Conservation (phyloP, 2,888 invertebrate genomes). For the Conchocele bisecta region DNA sequence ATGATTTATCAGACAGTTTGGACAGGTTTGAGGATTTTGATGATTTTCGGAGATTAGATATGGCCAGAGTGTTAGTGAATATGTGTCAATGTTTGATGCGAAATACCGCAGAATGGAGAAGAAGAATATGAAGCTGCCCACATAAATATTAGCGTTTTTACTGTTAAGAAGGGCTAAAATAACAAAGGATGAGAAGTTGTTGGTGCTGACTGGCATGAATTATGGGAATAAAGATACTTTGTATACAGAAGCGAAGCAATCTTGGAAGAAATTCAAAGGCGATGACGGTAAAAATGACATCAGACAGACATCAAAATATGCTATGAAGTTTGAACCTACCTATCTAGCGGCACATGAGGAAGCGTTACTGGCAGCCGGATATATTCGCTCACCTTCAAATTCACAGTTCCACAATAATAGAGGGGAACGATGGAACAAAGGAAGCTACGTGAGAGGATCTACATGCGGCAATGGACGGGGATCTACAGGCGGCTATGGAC, state of each 20-base stretch:
- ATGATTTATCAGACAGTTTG: constrained; percentile 55
- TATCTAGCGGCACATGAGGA: too few relatives aligned
- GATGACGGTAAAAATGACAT: too few relatives aligned
- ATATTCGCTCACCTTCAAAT: too few relatives aligned
- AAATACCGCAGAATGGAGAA: constrained; percentile 56
- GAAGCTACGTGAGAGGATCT: too few relatives aligned
- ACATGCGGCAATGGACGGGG: too few relatives aligned
- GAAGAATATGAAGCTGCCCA: constrained; percentile 52
- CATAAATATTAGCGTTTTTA: constrained; percentile 52
- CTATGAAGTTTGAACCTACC: too few relatives aligned
- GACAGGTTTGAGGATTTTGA: constrained; percentile 56
- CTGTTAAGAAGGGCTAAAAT: constrained; percentile 47
- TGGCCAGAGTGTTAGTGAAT: constrained; percentile 46
- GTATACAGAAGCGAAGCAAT: constrained; percentile 28
- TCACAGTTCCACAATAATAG: too few relatives aligned
- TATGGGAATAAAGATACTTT: constrained; percentile 27
- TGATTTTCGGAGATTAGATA: constrained; percentile 29
- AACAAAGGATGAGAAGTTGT: constrained; percentile 41
- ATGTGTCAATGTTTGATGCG: constrained; percentile 38
- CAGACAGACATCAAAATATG: too few relatives aligned
- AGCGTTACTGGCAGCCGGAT: too few relatives aligned
- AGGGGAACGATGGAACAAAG: too few relatives aligned
- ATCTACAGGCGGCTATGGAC: too few relatives aligned
- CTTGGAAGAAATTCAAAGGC: constrained; percentile 32
- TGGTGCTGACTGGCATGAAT: constrained; percentile 43